A percentile compares a stretch with the other conserved stretches of the same genome.
These are phyloP conservation scores for Malurus alboscapulatus DNA, from an alignment of 2,113 vertebrate genomes.

Conservation along the genomic window DNA sequence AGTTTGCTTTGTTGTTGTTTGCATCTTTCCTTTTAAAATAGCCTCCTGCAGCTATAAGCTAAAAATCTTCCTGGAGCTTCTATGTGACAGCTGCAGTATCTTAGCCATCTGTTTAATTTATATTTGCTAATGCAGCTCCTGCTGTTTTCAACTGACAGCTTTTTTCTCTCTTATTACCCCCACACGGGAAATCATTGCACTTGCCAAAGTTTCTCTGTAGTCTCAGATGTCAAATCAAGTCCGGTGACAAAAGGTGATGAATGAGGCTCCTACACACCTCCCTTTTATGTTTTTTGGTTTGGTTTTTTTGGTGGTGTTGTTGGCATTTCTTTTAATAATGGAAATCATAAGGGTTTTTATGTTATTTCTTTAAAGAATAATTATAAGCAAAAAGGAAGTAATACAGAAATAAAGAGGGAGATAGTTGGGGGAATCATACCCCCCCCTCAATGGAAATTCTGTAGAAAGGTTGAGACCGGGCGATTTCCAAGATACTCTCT, in stretches of 20 bases:
- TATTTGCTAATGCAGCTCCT: slow-evolving; percentile 68
- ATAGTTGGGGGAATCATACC: background rate
- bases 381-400: background rate
- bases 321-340: background rate
- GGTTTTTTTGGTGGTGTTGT: background rate
- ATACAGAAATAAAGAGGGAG: background rate
- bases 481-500: background rate
- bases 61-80: slow-evolving; percentile 52
- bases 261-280: background rate
- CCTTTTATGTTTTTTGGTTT: background rate
- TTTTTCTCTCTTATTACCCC: slow-evolving; percentile 64
- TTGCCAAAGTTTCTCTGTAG: slow-evolving; percentile 56
- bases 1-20: slow-evolving; percentile 48
- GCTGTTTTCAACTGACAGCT: slow-evolving; percentile 65
- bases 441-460: background rate
- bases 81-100: slow-evolving; percentile 61
- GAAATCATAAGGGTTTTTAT: background rate
- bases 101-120: slow-evolving; percentile 70
- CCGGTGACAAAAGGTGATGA: slow-evolving; percentile 53
- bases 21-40: slow-evolving; percentile 31
- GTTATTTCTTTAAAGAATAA: background rate
- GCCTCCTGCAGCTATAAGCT: slow-evolving; percentile 50
- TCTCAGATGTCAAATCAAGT: slow-evolving; percentile 54
- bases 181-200: slow-evolving; percentile 49
- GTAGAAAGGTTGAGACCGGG: background rate